Evolutionary conservation across 2,888 invertebrate species (phyloP), one percentile per base, ranked within the genome.

Genomic region (Acrobasis suavella): DNA sequence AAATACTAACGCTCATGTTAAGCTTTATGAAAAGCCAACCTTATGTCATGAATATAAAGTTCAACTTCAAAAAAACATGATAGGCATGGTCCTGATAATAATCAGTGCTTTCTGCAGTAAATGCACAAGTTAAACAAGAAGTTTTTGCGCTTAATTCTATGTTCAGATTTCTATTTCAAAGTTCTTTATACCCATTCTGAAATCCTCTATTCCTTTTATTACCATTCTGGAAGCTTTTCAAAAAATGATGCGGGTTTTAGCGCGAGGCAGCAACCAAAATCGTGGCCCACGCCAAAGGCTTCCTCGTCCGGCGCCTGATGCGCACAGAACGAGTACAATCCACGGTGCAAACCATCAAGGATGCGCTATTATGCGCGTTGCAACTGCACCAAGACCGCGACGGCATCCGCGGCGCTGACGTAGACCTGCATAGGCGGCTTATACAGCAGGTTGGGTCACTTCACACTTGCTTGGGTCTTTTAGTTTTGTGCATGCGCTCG

Each of bases 261-360:
- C 83, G 76, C 8, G 79, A 74, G 72, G 96, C 96, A 5, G 96
- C 95, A 15, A 93, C 93, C 32, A 87, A 89, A 68, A 95, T 97
- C 65, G 95, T 94, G 69, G 96, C 96, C 9, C 90, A 91, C 72
- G 94, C 93, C 32, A 95, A 95, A 74, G 98, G 98, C 0, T 98
- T 94, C 83, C 90, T 98, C 62, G 95, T 96, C 22, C 94, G 98
- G 58, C 94, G 97, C 52, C 92, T 98, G 61, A 94, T 98, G 89
- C 93, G 93, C 73, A 97, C 98, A 0, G 96, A 96, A 74, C 95
- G 96, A 72, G 96, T 98, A 14, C 96, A 96, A 83, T 93, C 93
- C 63, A 93, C 97, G 16, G 96, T 97, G 72, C 95, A 95, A 85
- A 96, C 96, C 5, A 96, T 97, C 71, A 93, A 94, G 80, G 97